Evolutionary conservation across 1,140 invertebrate species (phyloP).

Genomic region (Nasonia giraulti): DNA sequence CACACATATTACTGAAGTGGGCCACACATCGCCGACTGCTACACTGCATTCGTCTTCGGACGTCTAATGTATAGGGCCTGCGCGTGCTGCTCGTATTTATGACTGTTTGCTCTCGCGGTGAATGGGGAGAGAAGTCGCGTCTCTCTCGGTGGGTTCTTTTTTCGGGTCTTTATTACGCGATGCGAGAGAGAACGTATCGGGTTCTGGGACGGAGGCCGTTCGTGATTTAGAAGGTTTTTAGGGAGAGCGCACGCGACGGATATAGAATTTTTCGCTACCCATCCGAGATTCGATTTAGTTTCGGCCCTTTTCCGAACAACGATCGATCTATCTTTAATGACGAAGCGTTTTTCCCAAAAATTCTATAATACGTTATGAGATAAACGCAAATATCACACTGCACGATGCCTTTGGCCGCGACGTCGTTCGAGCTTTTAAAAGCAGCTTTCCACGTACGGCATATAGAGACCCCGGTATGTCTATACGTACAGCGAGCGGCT

Average conservation of each 20-base stretch:
- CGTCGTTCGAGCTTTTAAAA: constrained; percentile 38
- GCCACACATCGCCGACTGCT: not conserved
- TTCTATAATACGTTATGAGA: not conserved
- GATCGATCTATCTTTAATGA: no score
- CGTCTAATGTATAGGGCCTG: not conserved
- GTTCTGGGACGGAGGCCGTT: not conserved
- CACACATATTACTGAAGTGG: not conserved
- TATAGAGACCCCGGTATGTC: no score
- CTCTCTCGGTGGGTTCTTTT: not conserved
- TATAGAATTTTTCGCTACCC: no score
- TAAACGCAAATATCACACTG: not conserved
- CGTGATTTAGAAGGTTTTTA: not conserved
- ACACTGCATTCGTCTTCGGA: not conserved
- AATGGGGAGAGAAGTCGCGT: not conserved
- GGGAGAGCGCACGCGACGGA: no score
- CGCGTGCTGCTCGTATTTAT: constrained; percentile 1
- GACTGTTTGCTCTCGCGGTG: not conserved
- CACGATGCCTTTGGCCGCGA: not conserved
- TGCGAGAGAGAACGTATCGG: not conserved
- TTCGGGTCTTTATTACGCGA: not conserved
- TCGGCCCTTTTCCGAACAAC: no score
- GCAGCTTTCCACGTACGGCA: constrained; percentile 1
- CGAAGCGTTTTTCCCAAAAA: no score
- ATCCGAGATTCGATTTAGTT: no score
- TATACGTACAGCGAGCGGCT: not conserved